These are phyloP conservation scores for Holotrichia oblita DNA, from an alignment of 1,140 invertebrate species.

Conservation along the genomic window DNA sequence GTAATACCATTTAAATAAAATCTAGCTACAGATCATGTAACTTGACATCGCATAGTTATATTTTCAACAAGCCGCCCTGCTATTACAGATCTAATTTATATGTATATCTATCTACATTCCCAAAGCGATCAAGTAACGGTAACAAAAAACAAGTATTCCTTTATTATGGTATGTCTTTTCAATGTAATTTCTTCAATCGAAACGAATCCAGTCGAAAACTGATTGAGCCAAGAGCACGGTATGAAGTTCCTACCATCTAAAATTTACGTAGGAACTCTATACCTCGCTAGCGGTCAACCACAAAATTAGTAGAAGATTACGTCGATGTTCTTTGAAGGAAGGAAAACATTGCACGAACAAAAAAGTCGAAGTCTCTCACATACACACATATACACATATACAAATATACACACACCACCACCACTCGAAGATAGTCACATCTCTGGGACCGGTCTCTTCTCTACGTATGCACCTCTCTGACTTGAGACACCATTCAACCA, in stretches of 20 bases:
- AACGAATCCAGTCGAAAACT: conserved; percentile 22
- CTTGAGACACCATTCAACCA: background rate
- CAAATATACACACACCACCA: too few relatives aligned
- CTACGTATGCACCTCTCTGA: background rate
- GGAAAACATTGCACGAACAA: conserved; percentile 17
- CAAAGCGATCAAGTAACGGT: background rate
- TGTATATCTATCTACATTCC: background rate
- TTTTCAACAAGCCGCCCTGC: background rate
- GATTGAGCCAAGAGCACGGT: conserved; percentile 62
- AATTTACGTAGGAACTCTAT: conserved; percentile 63
- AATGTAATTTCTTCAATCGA: conserved; percentile 30
- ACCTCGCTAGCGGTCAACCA: conserved; percentile 63
- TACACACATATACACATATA: background rate
- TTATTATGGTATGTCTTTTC: conserved; percentile 2
- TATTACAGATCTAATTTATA: background rate
- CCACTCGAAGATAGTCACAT: background rate
- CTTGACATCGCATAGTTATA: background rate
- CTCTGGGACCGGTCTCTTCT: conserved; percentile 22
- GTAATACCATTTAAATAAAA: too few relatives aligned
- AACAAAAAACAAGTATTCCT: conserved; percentile 13
- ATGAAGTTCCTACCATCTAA: conserved; percentile 62
- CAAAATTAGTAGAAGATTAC: conserved; percentile 38
- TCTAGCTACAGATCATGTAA: too few relatives aligned
- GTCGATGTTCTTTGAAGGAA: conserved; percentile 34
- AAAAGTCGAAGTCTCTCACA: background rate